A percentile compares a stretch with the other conserved stretches of the same genome.
phyloP scores from a whole-genome alignment of 2,113 vertebrate genomes.

The Haemorhous mexicanus region DNA sequence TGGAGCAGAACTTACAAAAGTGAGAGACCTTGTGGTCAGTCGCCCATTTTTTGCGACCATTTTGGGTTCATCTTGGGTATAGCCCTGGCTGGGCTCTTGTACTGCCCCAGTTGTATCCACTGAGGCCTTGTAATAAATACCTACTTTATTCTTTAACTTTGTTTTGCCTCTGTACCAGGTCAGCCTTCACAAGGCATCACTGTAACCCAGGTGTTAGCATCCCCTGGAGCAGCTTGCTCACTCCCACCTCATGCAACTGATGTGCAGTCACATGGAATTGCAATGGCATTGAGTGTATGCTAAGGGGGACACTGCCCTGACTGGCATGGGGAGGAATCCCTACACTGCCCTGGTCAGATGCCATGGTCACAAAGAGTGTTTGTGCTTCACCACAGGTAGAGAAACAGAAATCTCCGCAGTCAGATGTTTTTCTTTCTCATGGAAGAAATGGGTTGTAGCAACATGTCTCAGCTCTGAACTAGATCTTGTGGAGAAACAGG shows the following conservation, averaged over 20 bases:
- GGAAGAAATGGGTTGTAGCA: background rate
- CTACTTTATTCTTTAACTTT: background rate
- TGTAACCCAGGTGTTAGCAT: background rate
- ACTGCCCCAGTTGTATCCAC: background rate
- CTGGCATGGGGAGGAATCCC: background rate
- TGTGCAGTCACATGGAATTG: background rate
- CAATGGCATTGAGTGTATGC: background rate
- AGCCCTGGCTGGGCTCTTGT: background rate
- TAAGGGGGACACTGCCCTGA: background rate
- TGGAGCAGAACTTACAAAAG: background rate
- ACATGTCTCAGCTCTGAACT: background rate
- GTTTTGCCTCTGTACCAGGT: background rate
- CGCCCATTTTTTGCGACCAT: background rate
- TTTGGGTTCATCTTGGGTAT: background rate
- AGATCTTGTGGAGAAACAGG: background rate
- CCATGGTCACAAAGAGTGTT: accelerated
- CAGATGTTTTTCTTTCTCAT: background rate
- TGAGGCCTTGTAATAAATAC: background rate
- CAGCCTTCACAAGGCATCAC: background rate
- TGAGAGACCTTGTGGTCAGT: background rate
- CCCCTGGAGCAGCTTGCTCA: background rate
- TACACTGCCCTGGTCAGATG: background rate
- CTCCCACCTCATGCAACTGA: background rate
- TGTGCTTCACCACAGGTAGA: background rate
- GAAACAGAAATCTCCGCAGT: background rate